Base-by-base conservation (phyloP, 2,797 vertebrate genomes). In the Meriones psammophilus region DNA sequence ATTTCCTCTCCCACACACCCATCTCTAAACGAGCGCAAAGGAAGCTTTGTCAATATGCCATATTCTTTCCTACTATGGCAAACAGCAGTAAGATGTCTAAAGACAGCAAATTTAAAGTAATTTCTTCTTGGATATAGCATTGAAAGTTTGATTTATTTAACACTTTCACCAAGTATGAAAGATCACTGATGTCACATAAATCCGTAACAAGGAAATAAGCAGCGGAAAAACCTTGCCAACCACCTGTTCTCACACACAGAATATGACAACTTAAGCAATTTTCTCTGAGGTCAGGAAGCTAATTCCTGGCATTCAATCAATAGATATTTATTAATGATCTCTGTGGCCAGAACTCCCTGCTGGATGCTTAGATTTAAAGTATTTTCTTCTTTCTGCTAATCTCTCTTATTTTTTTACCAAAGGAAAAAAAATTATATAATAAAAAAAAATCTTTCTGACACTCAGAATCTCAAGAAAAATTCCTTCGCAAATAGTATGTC, bases 251-350 rank as follows among this genome's bases (percentile, higher is more conserved):
- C 92, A 94, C 60, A 94, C 88, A 97, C 90, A 92, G 94, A 92
- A 85, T 89, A 97, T 96, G 96, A 97, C 95, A 97, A 89, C 92
- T 97, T 97, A 92, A 97, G 96, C 97, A 97, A 95, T 98, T 97
- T 96, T 95, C 88, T 91, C 90, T 71, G 78, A 95, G 96, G 94
- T 96, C 94, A 92, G 81, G 71, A 77, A 97, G 94, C 94, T 96
- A 96, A 98, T 97, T 96, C 92, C 94, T 96, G 93, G 93, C 96
- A 96, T 77, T 98, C 97, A 96, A 96, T 97, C 97, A 97, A 98
- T 94, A 97, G 76, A 58, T 96, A 95, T 90, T 96, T 96, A 96
- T 97, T 95, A 97, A 96, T 93, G 96, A 71, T 13, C n/a, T 95
- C 95, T 96, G 64, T 93, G 79, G 17, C 73, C 80, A 81, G 94